Conservation (phyloP, 2,797 vertebrate species). For the Cryptoblepharus egeriae region DNA sequence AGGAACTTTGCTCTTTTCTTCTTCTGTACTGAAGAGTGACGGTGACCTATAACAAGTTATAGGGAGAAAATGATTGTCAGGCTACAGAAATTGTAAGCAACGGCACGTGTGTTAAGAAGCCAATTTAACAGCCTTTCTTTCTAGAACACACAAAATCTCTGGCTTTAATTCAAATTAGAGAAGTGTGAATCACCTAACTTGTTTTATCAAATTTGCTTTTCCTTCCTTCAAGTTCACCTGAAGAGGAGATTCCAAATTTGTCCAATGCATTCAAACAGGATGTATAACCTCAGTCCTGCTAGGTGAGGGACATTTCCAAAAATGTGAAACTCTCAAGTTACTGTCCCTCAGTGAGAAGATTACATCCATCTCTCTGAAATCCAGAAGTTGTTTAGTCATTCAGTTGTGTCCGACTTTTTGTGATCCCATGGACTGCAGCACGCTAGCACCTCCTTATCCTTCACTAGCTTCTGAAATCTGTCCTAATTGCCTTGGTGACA, state of each 20-base stretch:
- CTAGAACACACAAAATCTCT: neutral
- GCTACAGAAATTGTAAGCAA: neutral
- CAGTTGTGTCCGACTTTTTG: no score
- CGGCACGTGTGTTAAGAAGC: neutral
- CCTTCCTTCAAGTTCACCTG: neutral
- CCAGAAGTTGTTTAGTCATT: no score
- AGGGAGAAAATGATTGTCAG: neutral
- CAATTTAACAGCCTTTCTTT: neutral
- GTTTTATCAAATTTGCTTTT: neutral
- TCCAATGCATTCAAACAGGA: neutral
- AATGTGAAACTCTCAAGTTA: neutral
- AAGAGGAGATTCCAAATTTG: neutral
- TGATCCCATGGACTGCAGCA: no score
- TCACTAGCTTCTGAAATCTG: no score
- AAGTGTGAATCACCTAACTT: neutral
- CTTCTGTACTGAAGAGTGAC: neutral
- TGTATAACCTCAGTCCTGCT: neutral
- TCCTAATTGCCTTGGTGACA: no score
- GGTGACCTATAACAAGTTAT: neutral
- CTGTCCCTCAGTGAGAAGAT: neutral
- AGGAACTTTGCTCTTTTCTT: slow-evolving; percentile 8
- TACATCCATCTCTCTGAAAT: neutral
- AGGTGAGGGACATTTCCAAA: neutral
- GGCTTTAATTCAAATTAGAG: neutral
- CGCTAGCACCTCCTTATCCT: no score